A percentile compares a stretch with the other conserved stretches of the same genome.
Conservation (phyloP, 2,797 vertebrate genomes). For the Muscicapa striata region DNA sequence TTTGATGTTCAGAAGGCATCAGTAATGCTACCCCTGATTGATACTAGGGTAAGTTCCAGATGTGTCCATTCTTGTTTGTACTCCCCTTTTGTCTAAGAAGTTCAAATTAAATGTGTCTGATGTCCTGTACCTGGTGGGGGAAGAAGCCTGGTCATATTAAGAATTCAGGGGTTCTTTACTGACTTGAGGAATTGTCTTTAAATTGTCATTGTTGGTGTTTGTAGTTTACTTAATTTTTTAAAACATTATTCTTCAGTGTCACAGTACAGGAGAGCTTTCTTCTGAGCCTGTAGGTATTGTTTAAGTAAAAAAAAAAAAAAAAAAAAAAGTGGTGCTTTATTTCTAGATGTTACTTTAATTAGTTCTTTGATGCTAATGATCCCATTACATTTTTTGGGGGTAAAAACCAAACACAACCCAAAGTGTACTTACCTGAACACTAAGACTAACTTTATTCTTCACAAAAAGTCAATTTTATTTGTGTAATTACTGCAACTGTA, state of each 20-base stretch:
- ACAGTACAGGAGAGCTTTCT: neutral
- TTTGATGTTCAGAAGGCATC: neutral
- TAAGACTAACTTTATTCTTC: neutral
- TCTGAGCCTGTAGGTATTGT: neutral
- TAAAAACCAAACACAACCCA: neutral
- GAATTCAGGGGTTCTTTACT: neutral
- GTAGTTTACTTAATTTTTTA: neutral
- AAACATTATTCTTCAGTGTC: neutral
- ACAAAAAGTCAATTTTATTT: slow-evolving; percentile 24
- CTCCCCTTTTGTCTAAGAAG: neutral
- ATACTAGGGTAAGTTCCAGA: neutral
- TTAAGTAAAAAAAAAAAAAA: neutral
- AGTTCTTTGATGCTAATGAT: neutral
- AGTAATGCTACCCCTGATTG: neutral
- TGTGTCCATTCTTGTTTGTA: neutral
- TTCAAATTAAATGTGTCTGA: neutral
- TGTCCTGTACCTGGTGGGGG: neutral
- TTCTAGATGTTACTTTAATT: neutral
- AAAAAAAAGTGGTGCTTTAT: neutral
- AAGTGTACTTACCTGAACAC: neutral
- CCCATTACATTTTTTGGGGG: neutral
- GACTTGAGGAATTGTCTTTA: neutral
- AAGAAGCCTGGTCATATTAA: neutral
- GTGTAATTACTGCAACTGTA: neutral
- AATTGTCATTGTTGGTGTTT: neutral